A percentile compares a stretch with the other conserved stretches of the same genome.
phyloP scores from a whole-genome alignment of 1,140 invertebrate genomes.

The Ostrea denselamellosa region DNA sequence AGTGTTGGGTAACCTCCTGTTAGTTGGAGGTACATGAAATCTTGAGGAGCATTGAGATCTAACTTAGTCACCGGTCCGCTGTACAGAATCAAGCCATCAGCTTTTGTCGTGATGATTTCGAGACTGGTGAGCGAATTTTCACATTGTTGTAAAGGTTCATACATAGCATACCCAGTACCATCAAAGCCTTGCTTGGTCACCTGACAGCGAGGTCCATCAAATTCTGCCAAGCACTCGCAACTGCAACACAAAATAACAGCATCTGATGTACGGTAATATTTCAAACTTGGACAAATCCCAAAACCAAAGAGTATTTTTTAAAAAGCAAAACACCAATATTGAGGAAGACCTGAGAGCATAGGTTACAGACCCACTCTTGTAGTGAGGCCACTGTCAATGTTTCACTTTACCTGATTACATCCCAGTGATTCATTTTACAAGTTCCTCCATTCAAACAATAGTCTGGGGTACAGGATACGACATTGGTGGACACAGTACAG shows the following conservation, averaged over 20 bases:
- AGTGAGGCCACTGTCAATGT: background rate
- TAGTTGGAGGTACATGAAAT: conserved; percentile 96
- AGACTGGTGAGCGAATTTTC: conserved; percentile 95
- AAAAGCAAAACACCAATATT: background rate
- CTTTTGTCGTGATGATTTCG: conserved; percentile 91
- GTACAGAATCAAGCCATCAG: conserved; percentile 94
- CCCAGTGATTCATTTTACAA: conserved; percentile 87
- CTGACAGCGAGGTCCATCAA: conserved; percentile 95
- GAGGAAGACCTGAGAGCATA: background rate
- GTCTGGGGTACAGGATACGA: conserved; percentile 88
- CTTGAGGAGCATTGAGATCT: conserved; percentile 75
- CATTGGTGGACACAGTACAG: conserved; percentile 60
- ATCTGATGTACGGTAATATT: too few relatives aligned
- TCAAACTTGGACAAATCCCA: too few relatives aligned
- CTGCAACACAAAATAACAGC: conserved; percentile 72
- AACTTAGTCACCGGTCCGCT: conserved; percentile 93
- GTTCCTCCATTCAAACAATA: conserved; percentile 97
- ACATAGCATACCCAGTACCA: conserved; percentile 90
- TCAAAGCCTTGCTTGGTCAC: conserved; percentile 95
- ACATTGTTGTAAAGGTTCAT: conserved; percentile 96
- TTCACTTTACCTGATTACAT: conserved; percentile 84
- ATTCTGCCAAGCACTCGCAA: conserved; percentile 93
- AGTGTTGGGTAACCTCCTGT: conserved; percentile 93
- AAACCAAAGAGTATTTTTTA: too few relatives aligned
- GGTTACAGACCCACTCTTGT: too few relatives aligned